phyloP scores from a whole-genome alignment of 2,888 invertebrate species.

The Eristalis tenax region DNA sequence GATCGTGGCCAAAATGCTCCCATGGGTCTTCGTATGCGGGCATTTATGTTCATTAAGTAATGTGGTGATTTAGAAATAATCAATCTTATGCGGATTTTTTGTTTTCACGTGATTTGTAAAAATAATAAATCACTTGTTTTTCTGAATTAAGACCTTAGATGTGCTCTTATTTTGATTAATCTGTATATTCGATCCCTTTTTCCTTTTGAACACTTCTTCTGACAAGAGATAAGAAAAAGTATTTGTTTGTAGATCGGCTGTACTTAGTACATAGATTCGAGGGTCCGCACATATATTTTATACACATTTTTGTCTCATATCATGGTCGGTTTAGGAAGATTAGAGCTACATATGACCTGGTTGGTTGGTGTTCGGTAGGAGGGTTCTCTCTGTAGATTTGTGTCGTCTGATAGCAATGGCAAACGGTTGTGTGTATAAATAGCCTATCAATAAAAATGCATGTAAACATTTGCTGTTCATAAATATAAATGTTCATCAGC shows the following conservation, averaged over 20 bases:
- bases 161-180: no score
- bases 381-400: constrained; percentile 10
- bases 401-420: constrained; percentile 10
- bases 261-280: not conserved
- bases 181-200: no score
- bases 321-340: constrained; percentile 30
- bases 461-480: not conserved
- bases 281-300: not conserved
- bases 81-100: constrained; percentile 23
- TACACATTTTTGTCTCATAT: constrained; percentile 20
- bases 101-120: constrained; percentile 1
- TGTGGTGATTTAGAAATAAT: constrained; percentile 22
- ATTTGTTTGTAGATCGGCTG: constrained; percentile 2
- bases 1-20: not conserved
- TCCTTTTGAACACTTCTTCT: no score
- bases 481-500: not conserved
- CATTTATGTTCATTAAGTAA: constrained; percentile 7
- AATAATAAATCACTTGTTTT: constrained; percentile 19
- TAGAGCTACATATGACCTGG: constrained; percentile 28
- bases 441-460: not conserved
- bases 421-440: not conserved
- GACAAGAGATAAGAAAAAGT: constrained; percentile 24
- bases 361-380: constrained; percentile 16
- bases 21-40: no score
- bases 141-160: constrained; percentile 11